Evolutionary conservation across 2,888 invertebrate genomes (phyloP).

Genomic region (Amblyjoppa proteus): DNA sequence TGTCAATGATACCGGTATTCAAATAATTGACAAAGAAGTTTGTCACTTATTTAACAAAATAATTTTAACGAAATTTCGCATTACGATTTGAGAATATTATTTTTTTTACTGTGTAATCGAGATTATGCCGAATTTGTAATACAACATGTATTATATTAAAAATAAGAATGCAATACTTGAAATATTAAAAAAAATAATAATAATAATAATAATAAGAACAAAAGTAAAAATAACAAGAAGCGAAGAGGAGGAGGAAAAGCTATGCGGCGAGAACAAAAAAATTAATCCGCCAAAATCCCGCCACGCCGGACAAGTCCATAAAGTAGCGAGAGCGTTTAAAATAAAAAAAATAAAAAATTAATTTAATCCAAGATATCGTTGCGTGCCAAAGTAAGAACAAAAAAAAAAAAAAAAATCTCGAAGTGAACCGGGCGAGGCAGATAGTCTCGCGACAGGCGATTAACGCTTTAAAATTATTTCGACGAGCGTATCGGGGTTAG

Average conservation of each 20-base stretch:
- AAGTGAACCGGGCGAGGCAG: not conserved
- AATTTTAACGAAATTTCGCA: too few species aligned
- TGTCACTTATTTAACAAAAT: too few species aligned
- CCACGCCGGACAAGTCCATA: slow-evolving; percentile 8
- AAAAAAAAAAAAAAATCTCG: slow-evolving; percentile 4
- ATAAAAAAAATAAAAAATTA: slow-evolving; percentile 10
- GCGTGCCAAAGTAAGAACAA: slow-evolving; percentile 5
- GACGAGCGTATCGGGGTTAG: slow-evolving; percentile 60
- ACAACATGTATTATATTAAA: too few species aligned
- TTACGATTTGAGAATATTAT: too few species aligned
- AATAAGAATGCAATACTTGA: too few species aligned
- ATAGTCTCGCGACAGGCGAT: slow-evolving; percentile 38
- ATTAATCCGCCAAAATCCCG: slow-evolving; percentile 13
- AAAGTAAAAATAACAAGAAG: not conserved
- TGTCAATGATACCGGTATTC: slow-evolving; percentile 26
- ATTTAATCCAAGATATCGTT: slow-evolving; percentile 18
- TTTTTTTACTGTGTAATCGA: too few species aligned
- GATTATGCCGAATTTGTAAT: too few species aligned
- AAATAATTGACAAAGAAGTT: too few species aligned
- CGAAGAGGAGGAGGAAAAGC: not conserved
- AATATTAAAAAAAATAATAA: too few species aligned
- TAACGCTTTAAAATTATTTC: slow-evolving; percentile 54
- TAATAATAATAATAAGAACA: not conserved
- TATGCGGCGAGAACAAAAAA: not conserved
- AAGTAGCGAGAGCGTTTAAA: slow-evolving; percentile 6